Conservation (phyloP, 2,888 invertebrate species). For the Monopis laevigella region DNA sequence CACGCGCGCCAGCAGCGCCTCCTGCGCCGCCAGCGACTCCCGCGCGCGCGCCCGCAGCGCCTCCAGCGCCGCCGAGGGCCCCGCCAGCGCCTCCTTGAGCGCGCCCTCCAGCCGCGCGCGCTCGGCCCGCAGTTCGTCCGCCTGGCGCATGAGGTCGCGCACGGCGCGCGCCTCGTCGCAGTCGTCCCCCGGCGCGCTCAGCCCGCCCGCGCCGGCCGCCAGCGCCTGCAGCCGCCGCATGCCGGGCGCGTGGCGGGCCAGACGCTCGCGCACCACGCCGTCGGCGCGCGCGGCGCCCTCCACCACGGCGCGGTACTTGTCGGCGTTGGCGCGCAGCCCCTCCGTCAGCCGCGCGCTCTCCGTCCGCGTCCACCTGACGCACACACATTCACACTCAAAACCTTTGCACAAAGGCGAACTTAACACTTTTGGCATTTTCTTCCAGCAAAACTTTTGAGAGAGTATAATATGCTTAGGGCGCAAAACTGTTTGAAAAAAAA, state of each 20-base stretch:
- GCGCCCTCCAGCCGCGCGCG: conserved; percentile 78
- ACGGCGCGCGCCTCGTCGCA: not conserved
- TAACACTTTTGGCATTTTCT: too few relatives aligned
- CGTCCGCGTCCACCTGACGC: conserved; percentile 92
- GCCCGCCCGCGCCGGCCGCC: conserved; percentile 74
- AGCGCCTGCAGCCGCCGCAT: conserved; percentile 67
- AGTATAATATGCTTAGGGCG: too few relatives aligned
- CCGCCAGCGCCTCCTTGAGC: conserved; percentile 78
- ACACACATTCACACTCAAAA: too few relatives aligned
- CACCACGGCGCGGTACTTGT: conserved; percentile 80
- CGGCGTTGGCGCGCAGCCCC: conserved; percentile 87
- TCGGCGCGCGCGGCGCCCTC: conserved; percentile 71
- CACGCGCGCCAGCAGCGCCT: conserved; percentile 47
- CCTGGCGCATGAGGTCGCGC: conserved; percentile 39
- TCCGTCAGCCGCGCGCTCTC: conserved; percentile 89
- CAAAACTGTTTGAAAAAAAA: too few relatives aligned
- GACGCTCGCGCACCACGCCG: conserved; percentile 66
- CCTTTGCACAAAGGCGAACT: too few relatives aligned
- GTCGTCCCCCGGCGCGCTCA: not conserved
- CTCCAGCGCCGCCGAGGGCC: conserved; percentile 76
- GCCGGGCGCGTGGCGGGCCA: conserved; percentile 63
- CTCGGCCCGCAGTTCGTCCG: conserved; percentile 87
- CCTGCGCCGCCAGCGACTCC: conserved; percentile 79
- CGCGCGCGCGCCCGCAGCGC: conserved; percentile 82
- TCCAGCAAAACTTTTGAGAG: too few relatives aligned